These are phyloP conservation scores for Xestobium rufovillosum DNA, from an alignment of 2,888 invertebrate genomes.

Conservation along the genomic window DNA sequence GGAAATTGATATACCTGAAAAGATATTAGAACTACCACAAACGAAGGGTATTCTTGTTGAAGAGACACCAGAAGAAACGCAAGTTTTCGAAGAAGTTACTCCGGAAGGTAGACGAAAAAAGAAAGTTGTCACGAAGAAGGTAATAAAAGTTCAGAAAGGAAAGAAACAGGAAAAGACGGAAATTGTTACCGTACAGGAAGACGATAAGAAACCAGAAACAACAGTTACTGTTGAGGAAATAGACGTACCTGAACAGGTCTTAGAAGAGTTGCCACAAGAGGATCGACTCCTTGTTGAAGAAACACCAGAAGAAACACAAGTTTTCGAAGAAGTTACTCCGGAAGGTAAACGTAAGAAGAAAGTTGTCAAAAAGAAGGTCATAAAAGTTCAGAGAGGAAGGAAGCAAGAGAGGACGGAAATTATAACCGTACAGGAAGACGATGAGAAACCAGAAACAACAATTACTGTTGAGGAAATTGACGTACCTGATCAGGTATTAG, in stretches of 20 bases:
- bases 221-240: conserved; percentile 36
- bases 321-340: conserved; percentile 24
- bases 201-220: conserved; percentile 36
- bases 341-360: conserved; percentile 29
- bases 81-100: conserved; percentile 25
- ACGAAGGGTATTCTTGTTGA: conserved; percentile 22
- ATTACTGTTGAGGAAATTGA: conserved; percentile 22
- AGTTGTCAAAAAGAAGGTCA: conserved; percentile 38
- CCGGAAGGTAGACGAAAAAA: conserved; percentile 24
- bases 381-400: conserved; percentile 30
- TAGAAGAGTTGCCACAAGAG: conserved; percentile 1
- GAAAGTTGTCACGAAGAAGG: conserved; percentile 38
- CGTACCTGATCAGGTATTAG: conserved; percentile 22
- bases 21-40: conserved; percentile 15
- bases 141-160: conserved; percentile 40
- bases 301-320: conserved; percentile 25
- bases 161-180: conserved; percentile 31
- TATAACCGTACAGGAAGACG: conserved; percentile 23
- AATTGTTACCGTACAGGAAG: conserved; percentile 41
- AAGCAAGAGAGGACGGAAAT: conserved; percentile 36
- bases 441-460: conserved; percentile 28
- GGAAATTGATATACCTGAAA: conserved; percentile 29
- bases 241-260: conserved; percentile 19
- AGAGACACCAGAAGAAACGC: conserved; percentile 25
- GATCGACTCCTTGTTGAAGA: conserved; percentile 21